Percentiles rank a stretch among this genome's conserved stretches.
These are phyloP conservation scores for Scomber colias DNA, from an alignment of 2,113 vertebrate genomes.

Conservation along the genomic window DNA sequence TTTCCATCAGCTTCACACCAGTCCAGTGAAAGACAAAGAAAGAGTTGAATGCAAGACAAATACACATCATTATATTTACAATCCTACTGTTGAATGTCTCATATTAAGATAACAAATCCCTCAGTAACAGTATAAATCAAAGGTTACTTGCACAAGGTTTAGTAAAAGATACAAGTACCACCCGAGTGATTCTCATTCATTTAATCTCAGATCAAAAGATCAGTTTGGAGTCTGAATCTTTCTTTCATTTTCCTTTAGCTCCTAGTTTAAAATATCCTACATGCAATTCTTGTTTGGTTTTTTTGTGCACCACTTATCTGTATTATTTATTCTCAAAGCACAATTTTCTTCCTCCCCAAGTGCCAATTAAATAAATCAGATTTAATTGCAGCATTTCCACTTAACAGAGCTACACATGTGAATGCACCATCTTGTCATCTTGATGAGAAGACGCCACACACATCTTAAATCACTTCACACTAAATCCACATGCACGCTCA, in stretches of 20 bases:
- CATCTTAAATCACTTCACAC: constrained; percentile 19
- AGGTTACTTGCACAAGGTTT: neutral
- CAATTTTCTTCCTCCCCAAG: neutral
- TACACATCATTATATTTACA: constrained; percentile 21
- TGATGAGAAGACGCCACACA: neutral
- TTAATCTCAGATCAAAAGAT: neutral
- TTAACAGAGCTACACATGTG: constrained; percentile 5
- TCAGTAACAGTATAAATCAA: neutral
- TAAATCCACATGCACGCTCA: neutral
- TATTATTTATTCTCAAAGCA: constrained; percentile 19
- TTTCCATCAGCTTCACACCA: constrained; percentile 70
- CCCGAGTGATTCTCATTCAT: neutral
- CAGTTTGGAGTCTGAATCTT: constrained; percentile 7
- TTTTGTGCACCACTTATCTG: neutral
- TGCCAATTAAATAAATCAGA: constrained; percentile 37
- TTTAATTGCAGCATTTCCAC: constrained; percentile 32
- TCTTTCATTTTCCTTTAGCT: neutral
- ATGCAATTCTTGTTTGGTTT: neutral
- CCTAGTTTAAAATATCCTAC: neutral
- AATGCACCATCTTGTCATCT: neutral
- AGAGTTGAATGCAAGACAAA: constrained; percentile 41
- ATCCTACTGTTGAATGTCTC: neutral
- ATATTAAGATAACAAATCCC: neutral
- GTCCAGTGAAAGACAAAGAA: constrained; percentile 74
- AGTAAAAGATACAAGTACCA: too few relatives aligned